phyloP scores from a whole-genome alignment of 30 jellyfish, hydroid and myxozoan species.

The Aurelia coerulea region DNA sequence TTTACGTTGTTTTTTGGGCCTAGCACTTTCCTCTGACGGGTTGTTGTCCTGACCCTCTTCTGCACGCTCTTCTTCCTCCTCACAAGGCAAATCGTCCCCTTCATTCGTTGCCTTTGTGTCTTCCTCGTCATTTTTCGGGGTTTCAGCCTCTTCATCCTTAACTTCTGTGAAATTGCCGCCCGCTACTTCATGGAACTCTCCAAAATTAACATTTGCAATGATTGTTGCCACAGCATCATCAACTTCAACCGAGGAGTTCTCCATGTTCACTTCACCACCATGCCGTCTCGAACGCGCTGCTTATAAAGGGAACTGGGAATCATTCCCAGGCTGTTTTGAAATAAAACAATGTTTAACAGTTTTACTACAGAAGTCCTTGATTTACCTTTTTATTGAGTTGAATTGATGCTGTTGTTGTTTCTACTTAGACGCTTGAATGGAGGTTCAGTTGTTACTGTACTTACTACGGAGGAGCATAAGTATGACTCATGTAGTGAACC shows the following conservation, averaged over 20 bases:
- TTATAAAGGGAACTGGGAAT: background rate
- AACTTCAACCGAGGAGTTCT: slow-evolving; percentile 76
- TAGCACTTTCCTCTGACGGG: background rate
- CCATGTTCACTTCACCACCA: slow-evolving; percentile 76
- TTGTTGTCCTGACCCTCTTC: background rate
- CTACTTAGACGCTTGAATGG: no score
- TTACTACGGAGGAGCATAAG: no score
- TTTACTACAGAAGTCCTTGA: no score
- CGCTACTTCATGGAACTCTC: slow-evolving; percentile 73
- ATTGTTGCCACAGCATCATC: slow-evolving; percentile 87
- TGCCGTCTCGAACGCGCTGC: slow-evolving; percentile 1
- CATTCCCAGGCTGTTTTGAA: background rate
- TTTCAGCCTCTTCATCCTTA: slow-evolving; percentile 18
- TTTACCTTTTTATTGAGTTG: no score
- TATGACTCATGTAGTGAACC: no score
- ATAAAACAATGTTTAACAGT: background rate
- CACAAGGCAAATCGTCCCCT: background rate
- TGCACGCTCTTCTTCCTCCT: background rate
- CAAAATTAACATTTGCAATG: slow-evolving; percentile 63
- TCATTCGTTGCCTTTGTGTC: background rate
- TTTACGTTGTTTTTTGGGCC: slow-evolving; percentile 39
- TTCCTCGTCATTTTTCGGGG: slow-evolving; percentile 10
- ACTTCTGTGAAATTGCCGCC: slow-evolving; percentile 37
- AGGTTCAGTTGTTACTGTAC: no score
- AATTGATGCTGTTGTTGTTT: no score